phyloP scores from a whole-genome alignment of 2,113 vertebrate species.

The Agapornis roseicollis region DNA sequence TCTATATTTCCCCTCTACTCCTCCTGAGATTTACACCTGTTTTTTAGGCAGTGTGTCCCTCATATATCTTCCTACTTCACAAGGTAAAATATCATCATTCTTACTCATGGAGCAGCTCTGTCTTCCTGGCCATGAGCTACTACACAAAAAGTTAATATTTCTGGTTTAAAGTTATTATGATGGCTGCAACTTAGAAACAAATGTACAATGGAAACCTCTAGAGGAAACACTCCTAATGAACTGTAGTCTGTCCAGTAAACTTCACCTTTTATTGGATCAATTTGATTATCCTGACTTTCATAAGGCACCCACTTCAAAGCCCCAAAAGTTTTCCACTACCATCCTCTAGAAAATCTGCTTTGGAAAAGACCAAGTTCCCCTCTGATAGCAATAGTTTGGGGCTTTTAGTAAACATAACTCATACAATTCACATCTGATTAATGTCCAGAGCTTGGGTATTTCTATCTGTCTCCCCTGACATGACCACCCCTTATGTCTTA shows the following conservation, averaged over 20 bases:
- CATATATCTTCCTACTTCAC: not conserved
- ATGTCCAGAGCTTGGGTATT: not conserved
- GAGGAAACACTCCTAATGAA: not conserved
- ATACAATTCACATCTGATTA: not conserved
- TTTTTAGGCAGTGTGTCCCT: not conserved
- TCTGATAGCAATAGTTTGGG: not conserved
- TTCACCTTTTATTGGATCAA: not conserved
- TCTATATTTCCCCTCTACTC: not conserved
- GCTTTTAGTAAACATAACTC: not conserved
- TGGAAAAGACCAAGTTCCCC: not conserved
- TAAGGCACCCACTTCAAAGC: not conserved
- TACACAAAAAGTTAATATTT: not conserved
- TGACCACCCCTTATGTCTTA: not conserved
- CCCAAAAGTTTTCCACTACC: not conserved
- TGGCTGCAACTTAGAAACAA: fast-evolving
- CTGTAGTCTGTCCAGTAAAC: not conserved
- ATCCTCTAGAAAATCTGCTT: not conserved
- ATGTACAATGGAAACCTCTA: not conserved
- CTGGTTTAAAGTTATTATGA: not conserved
- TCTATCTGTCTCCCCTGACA: not conserved
- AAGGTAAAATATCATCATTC: not conserved
- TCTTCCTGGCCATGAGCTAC: not conserved
- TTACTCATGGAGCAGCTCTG: not conserved
- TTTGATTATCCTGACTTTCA: not conserved
- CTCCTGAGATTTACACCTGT: not conserved